Conservation (phyloP, 2,888 invertebrate species). For the Luperina nickerlii region DNA sequence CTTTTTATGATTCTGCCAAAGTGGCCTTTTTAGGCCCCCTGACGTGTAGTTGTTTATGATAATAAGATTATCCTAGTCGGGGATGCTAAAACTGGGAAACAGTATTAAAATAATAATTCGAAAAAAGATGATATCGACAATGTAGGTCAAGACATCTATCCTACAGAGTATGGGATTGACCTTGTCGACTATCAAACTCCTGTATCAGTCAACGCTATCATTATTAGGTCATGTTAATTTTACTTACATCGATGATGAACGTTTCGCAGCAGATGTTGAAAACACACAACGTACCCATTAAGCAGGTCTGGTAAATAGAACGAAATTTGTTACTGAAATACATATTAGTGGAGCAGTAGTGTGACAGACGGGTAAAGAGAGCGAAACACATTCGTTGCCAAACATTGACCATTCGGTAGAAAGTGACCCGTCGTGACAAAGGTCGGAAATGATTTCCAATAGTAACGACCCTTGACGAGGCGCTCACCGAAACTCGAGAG, state of each 20-base stretch:
- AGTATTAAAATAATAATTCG: conserved; percentile 20
- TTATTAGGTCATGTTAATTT: conserved; percentile 45
- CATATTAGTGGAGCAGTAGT: conserved; percentile 60
- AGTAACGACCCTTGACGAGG: conserved; percentile 85
- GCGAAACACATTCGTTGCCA: conserved; percentile 77
- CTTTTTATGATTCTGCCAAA: no score
- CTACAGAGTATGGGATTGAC: conserved; percentile 14
- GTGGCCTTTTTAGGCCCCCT: no score
- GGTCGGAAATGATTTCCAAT: conserved; percentile 87
- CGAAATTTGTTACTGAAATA: conserved; percentile 55
- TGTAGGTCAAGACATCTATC: conserved; percentile 38
- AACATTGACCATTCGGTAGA: conserved; percentile 77
- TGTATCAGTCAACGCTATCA: conserved; percentile 30
- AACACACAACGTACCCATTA: conserved; percentile 34
- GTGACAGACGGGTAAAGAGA: conserved; percentile 74
- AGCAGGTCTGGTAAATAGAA: conserved; percentile 57
- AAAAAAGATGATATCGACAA: conserved; percentile 25
- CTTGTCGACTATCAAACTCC: conserved; percentile 18
- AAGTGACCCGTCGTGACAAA: conserved; percentile 86
- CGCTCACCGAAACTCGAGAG: conserved; percentile 67
- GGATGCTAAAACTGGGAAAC: conserved; percentile 35
- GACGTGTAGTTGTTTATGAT: no score
- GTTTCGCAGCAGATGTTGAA: conserved; percentile 50
- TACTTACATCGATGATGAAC: conserved; percentile 33
- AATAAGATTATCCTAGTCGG: conserved; percentile 5